phyloP scores from a whole-genome alignment of 2,113 vertebrate species.

The Gavia stellata region DNA sequence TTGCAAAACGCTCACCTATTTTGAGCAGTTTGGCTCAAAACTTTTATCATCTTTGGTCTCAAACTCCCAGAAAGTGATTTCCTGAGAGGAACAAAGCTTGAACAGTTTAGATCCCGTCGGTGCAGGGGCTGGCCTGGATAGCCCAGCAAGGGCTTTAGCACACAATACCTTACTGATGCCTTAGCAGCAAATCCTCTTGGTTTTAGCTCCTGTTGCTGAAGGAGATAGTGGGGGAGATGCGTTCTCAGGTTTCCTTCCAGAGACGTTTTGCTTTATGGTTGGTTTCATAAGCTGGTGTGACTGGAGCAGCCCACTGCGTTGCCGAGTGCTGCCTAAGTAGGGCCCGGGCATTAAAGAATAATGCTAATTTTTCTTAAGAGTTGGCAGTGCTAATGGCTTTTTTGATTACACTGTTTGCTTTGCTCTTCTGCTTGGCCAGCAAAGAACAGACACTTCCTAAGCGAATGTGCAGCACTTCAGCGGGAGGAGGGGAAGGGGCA shows the following conservation, averaged over 20 bases:
- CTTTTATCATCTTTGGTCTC: background rate
- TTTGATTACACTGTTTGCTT: background rate
- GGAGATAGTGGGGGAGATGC: background rate
- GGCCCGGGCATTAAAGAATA: background rate
- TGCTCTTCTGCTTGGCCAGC: background rate
- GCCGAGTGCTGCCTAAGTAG: background rate
- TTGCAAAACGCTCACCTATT: background rate
- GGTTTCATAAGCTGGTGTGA: background rate
- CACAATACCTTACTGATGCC: constrained; percentile 35
- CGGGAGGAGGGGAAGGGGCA: background rate
- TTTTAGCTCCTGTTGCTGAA: background rate
- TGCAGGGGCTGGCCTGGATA: background rate
- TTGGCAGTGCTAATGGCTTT: background rate
- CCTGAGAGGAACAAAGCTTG: background rate
- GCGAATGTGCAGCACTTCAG: fast-evolving
- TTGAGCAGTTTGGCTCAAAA: background rate
- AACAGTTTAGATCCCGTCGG: background rate
- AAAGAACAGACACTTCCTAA: background rate
- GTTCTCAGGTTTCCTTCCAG: background rate
- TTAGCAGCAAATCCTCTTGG: background rate
- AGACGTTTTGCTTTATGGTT: background rate
- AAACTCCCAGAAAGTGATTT: background rate
- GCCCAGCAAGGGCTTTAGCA: background rate
- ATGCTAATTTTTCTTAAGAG: background rate
- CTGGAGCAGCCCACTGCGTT: background rate